Percentiles rank a stretch among this genome's conserved stretches.
These are phyloP conservation scores for Microplitis manilae DNA, from an alignment of 2,888 invertebrate species.

Conservation along the genomic window DNA sequence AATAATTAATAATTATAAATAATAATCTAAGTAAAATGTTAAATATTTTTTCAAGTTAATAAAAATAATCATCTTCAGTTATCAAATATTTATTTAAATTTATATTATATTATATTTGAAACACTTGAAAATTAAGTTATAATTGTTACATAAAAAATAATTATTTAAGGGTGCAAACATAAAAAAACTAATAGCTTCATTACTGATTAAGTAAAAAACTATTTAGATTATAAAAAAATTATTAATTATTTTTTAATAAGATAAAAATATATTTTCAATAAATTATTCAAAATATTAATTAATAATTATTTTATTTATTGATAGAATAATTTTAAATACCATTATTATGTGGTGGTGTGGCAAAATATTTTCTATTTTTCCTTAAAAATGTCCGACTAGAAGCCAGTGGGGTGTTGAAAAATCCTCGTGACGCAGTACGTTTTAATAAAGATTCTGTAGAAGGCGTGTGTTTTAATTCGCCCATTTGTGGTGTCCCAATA, in stretches of 20 bases:
- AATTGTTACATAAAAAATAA: background rate
- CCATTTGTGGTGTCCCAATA: constrained; percentile 63
- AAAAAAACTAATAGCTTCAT: background rate
- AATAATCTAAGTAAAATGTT: constrained; percentile 20
- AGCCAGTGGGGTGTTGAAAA: constrained; percentile 66
- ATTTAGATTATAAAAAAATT: background rate
- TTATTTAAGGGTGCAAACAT: background rate
- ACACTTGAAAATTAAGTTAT: background rate
- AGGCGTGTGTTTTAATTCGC: constrained; percentile 66
- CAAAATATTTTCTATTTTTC: constrained; percentile 68
- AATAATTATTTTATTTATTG: background rate
- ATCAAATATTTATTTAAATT: background rate
- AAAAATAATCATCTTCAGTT: background rate
- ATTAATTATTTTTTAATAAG: background rate
- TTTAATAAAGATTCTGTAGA: constrained; percentile 69
- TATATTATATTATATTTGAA: background rate
- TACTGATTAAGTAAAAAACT: background rate
- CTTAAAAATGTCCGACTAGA: constrained; percentile 66
- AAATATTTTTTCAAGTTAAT: constrained; percentile 27
- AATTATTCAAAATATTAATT: background rate
- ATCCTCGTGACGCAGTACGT: constrained; percentile 63
- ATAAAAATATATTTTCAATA: background rate
- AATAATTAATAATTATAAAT: background rate
- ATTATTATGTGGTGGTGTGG: constrained; percentile 66
- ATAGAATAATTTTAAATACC: constrained; percentile 49